Conservation (phyloP, 2,888 invertebrate genomes). For the Xestia rhomboidea region DNA sequence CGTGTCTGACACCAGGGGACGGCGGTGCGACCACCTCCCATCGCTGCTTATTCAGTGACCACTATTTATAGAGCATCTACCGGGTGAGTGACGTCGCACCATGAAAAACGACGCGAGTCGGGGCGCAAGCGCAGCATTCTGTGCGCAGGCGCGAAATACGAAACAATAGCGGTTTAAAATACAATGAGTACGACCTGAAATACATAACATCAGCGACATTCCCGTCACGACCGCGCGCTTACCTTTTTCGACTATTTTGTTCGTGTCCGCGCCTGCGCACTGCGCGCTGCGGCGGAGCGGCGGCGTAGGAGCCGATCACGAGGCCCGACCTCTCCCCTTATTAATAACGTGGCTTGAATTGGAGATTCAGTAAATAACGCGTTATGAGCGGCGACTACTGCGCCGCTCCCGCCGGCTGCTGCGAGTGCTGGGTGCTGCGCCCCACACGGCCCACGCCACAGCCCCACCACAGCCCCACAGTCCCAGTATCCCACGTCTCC, state of each 20-base stretch:
- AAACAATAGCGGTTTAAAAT: slow-evolving; percentile 89
- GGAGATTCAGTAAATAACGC: slow-evolving; percentile 75
- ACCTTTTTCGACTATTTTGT: slow-evolving; percentile 89
- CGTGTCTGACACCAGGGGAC: not conserved
- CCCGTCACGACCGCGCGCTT: slow-evolving; percentile 87
- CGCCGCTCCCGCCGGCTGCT: slow-evolving; percentile 37
- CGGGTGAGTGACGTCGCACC: slow-evolving; percentile 72
- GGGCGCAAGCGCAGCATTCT: slow-evolving; percentile 69
- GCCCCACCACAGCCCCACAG: slow-evolving; percentile 25
- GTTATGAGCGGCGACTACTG: slow-evolving; percentile 49
- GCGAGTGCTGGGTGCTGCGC: slow-evolving; percentile 5
- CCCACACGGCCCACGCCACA: slow-evolving; percentile 36
- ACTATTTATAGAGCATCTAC: slow-evolving; percentile 73
- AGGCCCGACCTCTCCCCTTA: slow-evolving; percentile 81
- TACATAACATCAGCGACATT: slow-evolving; percentile 86
- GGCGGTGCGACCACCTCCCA: not conserved
- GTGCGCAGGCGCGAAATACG: slow-evolving; percentile 86
- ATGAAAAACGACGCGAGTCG: slow-evolving; percentile 66
- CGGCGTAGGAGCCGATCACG: slow-evolving; percentile 79
- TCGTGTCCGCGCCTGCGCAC: slow-evolving; percentile 71
- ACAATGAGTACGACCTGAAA: slow-evolving; percentile 88
- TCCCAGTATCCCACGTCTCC: slow-evolving; percentile 54
- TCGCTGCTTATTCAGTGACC: slow-evolving; percentile 29
- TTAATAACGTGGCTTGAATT: slow-evolving; percentile 88
- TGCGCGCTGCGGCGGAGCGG: slow-evolving; percentile 50